Evolutionary conservation across 2,797 vertebrate genomes (phyloP), one percentile per base, ranked within the genome.

Genomic region (Gymnoscopelus braueri): DNA sequence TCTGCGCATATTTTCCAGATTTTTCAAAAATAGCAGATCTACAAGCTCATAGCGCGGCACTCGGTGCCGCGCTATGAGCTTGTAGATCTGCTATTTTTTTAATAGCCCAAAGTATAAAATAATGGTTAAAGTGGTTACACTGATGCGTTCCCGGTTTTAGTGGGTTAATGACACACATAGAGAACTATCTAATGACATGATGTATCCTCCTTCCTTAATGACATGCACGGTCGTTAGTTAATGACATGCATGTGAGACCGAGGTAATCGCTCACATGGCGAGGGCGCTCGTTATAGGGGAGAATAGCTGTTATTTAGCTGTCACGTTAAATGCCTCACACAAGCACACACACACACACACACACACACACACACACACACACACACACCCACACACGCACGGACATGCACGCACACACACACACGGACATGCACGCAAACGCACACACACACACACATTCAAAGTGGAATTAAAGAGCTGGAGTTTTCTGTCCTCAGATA

Each of bases 221-320:
- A 74, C 54, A 64, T 63, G 52, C 69, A 64, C 65, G 63, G 10
- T 10, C 8, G 19, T 53, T 15, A 23, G 50, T 15, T 60, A 59
- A 59, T 39, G 57, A 35, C 7, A 19, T 39, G 60, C 44, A 32
- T 64, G 26, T 67, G 44, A 72, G 57, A 81, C 74, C 59, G 72
- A 72, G 71, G 65, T 74, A 77, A 75, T 76, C 63, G 77, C 63
- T 67, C 26, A 63, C 65, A 74, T 19, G 48, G 73, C 59, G 26
- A 56, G 63, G 60, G 75, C 66, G 6, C 47, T 72, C 63, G 69
- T 57, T 62, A 56, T 2, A 29, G 26, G 26, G 26, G 32, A 72
- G 82, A 81, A 80, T 79, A 60, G 75, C 19, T 77, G 55, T 80
- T 84, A 80, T 87, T 87, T 75, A 73, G 44, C 26, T 29, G 2